Percentiles rank a stretch among this genome's conserved stretches.
phyloP scores from a whole-genome alignment of 2,797 vertebrate genomes.

The Eremophila alpestris region DNA sequence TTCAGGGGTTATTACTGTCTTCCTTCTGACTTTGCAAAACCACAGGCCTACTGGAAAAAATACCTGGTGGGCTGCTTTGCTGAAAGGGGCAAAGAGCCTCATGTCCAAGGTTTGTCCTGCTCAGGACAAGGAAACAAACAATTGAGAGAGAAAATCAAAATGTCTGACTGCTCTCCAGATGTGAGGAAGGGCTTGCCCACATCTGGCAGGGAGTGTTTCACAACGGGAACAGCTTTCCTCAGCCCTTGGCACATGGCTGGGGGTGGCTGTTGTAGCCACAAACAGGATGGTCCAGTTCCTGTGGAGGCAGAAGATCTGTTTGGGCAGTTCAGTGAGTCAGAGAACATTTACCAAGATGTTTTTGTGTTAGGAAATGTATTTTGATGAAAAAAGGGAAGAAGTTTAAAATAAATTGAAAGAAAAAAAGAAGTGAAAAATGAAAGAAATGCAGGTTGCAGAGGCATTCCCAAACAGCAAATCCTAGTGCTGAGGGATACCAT shows the following conservation, averaged over 20 bases:
- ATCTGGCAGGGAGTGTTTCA: conserved; percentile 37
- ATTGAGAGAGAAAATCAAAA: neutral
- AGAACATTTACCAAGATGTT: neutral
- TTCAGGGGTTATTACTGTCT: neutral
- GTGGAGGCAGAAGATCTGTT: conserved; percentile 9
- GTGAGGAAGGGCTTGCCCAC: conserved; percentile 16
- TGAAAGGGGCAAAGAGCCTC: neutral
- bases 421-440: neutral
- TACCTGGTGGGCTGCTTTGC: neutral
- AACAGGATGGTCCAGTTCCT: conserved; percentile 61
- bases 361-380: neutral
- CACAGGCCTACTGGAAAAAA: neutral
- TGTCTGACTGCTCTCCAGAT: conserved; percentile 11
- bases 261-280: neutral
- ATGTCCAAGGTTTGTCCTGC: neutral
- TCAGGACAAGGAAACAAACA: neutral
- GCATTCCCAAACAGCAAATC: neutral
- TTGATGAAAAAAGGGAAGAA: conserved; percentile 4
- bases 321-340: conserved; percentile 6
- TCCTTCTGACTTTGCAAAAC: neutral
- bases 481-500: neutral
- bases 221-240: conserved; percentile 10
- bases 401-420: neutral
- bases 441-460: neutral
- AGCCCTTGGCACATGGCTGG: neutral